phyloP scores from a whole-genome alignment of 2,797 vertebrate species.

The Acanthurus lineatus region DNA sequence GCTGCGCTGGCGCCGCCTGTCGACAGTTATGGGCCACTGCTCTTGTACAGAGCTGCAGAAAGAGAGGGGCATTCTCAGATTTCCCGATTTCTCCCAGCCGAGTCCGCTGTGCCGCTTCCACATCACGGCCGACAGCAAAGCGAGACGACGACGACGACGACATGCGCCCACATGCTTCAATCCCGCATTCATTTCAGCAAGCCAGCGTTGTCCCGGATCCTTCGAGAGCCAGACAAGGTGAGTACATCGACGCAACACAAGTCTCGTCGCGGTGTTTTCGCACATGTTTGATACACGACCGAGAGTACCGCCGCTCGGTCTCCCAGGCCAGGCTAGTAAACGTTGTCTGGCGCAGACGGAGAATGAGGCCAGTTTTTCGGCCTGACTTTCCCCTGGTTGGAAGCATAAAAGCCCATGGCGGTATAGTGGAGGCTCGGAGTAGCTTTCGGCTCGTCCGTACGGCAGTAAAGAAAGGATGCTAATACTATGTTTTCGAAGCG shows the following conservation, averaged over 20 bases:
- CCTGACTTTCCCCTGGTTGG: slow-evolving; percentile 61
- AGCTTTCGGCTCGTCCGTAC: slow-evolving; percentile 21
- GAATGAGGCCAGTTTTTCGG: slow-evolving; percentile 78
- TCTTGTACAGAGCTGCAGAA: slow-evolving; percentile 70
- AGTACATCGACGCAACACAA: slow-evolving; percentile 55
- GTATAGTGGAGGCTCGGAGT: slow-evolving; percentile 40
- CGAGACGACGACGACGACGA: slow-evolving; percentile 68
- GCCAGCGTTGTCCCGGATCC: background rate
- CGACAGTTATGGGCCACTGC: slow-evolving; percentile 71
- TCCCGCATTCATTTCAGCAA: slow-evolving; percentile 8
- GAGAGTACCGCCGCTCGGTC: slow-evolving; percentile 54
- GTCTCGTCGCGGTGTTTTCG: slow-evolving; percentile 48
- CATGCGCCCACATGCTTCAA: slow-evolving; percentile 44
- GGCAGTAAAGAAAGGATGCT: slow-evolving; percentile 36
- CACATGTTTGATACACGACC: slow-evolving; percentile 47
- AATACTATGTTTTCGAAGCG: slow-evolving; percentile 23
- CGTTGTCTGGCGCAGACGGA: slow-evolving; percentile 77
- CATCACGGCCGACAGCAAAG: slow-evolving; percentile 71
- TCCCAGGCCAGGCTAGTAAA: slow-evolving; percentile 73
- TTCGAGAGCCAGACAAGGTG: slow-evolving; percentile 56
- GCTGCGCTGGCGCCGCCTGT: slow-evolving; percentile 75
- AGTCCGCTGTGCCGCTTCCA: slow-evolving; percentile 74
- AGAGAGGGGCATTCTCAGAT: slow-evolving; percentile 81
- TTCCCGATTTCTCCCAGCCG: slow-evolving; percentile 80
- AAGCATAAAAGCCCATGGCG: slow-evolving; percentile 60